These are phyloP conservation scores for Dyspetes luteomarginatus DNA, from an alignment of 2,888 invertebrate genomes.

Conservation along the genomic window DNA sequence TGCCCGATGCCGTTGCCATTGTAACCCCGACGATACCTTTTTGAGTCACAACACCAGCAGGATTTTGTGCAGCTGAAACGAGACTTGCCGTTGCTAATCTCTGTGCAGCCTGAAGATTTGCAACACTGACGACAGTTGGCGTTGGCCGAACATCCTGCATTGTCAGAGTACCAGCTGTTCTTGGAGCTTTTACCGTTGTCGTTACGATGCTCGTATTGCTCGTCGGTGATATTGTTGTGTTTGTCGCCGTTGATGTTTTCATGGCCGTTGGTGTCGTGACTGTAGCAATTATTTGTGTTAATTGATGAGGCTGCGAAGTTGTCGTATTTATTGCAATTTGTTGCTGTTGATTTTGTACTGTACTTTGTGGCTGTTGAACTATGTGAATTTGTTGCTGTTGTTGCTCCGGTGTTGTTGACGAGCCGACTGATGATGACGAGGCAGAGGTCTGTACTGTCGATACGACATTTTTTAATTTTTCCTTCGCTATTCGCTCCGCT, in stretches of 20 bases:
- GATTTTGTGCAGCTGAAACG: slow-evolving; percentile 76
- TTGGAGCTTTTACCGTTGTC: slow-evolving; percentile 75
- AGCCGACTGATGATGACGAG: slow-evolving; percentile 49
- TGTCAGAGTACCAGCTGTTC: slow-evolving; percentile 70
- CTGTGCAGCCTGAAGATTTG: slow-evolving; percentile 81
- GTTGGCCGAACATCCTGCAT: slow-evolving; percentile 78
- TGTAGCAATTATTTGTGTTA: slow-evolving; percentile 75
- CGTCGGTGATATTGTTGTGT: slow-evolving; percentile 71
- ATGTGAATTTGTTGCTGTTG: slow-evolving; percentile 77
- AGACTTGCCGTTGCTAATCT: slow-evolving; percentile 79
- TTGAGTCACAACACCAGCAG: slow-evolving; percentile 73
- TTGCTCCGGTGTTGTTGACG: slow-evolving; percentile 77
- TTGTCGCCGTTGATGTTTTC: slow-evolving; percentile 73
- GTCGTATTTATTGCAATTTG: slow-evolving; percentile 72
- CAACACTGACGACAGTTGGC: slow-evolving; percentile 81
- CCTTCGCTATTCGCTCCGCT: slow-evolving; percentile 93
- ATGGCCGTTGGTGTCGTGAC: slow-evolving; percentile 70
- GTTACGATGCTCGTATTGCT: slow-evolving; percentile 70
- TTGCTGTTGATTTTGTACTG: slow-evolving; percentile 59
- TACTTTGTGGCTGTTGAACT: slow-evolving; percentile 67
- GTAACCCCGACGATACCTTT: slow-evolving; percentile 84
- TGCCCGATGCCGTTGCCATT: slow-evolving; percentile 83
- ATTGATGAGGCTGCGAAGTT: slow-evolving; percentile 74
- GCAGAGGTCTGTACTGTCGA: slow-evolving; percentile 65
- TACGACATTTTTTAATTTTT: slow-evolving; percentile 87